Conservation (phyloP, 2,797 vertebrate species). For the Apogon hyalosoma region DNA sequence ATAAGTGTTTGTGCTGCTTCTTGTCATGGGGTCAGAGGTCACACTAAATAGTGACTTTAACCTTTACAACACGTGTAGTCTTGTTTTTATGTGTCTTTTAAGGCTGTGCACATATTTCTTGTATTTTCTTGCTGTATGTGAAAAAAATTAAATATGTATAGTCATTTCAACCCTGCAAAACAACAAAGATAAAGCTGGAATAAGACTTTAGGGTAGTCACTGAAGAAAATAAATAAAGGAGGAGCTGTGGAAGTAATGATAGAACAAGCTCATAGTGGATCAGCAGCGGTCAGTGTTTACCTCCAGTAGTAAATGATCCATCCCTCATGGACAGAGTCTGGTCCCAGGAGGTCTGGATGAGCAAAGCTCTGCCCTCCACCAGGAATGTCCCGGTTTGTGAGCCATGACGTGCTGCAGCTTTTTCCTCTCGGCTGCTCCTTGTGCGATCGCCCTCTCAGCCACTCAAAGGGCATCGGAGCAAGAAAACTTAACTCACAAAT, state of each 20-base stretch:
- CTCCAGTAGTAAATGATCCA: conserved; percentile 44
- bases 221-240: not conserved
- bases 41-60: too few species aligned
- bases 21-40: too few species aligned
- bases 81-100: too few species aligned
- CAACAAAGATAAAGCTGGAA: too few species aligned
- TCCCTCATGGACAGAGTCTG: conserved; percentile 29
- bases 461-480: conserved; percentile 44
- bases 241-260: too few species aligned
- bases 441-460: conserved; percentile 35
- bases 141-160: too few species aligned
- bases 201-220: not conserved
- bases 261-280: conserved; percentile 3
- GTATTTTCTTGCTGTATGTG: too few species aligned
- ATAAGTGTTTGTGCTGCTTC: too few species aligned
- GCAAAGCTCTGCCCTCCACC: conserved; percentile 49
- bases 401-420: conserved; percentile 35
- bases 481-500: conserved; percentile 48
- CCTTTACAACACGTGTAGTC: too few species aligned
- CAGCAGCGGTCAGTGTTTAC: conserved; percentile 42
- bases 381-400: conserved; percentile 61
- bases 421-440: conserved; percentile 15
- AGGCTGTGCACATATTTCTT: too few species aligned
- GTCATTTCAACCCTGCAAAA: too few species aligned
- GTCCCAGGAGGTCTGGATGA: conserved; percentile 45